Evolutionary conservation across 1,140 invertebrate species (phyloP).

Genomic region (Hylyphantes graminicola): DNA sequence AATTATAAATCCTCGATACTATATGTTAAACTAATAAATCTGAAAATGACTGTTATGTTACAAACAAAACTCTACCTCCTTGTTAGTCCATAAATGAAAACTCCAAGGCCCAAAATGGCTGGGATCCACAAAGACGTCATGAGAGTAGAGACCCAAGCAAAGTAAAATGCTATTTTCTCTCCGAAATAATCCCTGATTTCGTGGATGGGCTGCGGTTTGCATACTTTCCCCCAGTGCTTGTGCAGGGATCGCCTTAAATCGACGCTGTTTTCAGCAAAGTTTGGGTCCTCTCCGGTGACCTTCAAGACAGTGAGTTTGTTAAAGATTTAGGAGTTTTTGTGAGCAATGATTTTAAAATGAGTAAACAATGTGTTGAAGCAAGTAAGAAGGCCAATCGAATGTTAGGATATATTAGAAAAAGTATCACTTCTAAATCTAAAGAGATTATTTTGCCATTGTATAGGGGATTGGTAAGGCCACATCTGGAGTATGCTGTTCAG

Average conservation of each 20-base stretch:
- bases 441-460: too few species aligned
- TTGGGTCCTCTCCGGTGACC: neutral
- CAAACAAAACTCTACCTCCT: slow-evolving; percentile 49
- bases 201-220: slow-evolving; percentile 33
- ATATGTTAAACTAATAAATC: too few species aligned
- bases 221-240: slow-evolving; percentile 16
- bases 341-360: too few species aligned
- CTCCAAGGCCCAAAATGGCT: slow-evolving; percentile 67
- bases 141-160: slow-evolving; percentile 68
- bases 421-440: too few species aligned
- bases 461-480: too few species aligned
- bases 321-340: too few species aligned
- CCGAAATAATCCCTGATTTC: slow-evolving; percentile 68
- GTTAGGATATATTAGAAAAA: too few species aligned
- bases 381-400: too few species aligned
- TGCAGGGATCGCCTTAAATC: slow-evolving; percentile 11
- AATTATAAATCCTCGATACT: too few species aligned
- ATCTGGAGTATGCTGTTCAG: too few species aligned
- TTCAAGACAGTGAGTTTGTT: too few species aligned
- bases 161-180: slow-evolving; percentile 70
- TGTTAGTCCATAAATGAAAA: slow-evolving; percentile 67
- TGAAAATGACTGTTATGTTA: neutral
- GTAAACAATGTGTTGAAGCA: too few species aligned
- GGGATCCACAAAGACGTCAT: slow-evolving; percentile 68
- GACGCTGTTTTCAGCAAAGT: neutral